A percentile compares a stretch with the other conserved stretches of the same genome.
Evolutionary conservation across 2,797 vertebrate species (phyloP).

Genomic region (Cheirogaleus major): DNA sequence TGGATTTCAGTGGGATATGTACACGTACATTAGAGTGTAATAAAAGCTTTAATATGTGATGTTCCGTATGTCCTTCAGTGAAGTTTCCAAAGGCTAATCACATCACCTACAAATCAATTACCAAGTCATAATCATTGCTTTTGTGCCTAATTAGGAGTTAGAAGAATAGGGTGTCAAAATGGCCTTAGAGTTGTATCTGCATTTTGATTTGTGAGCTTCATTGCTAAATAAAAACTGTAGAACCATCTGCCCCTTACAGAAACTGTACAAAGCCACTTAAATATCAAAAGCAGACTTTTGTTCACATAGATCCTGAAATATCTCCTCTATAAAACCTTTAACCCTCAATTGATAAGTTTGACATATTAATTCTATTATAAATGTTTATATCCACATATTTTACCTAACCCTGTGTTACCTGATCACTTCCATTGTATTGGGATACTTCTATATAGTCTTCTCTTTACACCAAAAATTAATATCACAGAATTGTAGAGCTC

Average conservation of each 20-base stretch:
- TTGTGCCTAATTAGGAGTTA: background rate
- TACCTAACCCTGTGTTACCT: background rate
- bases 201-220: background rate
- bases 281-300: background rate
- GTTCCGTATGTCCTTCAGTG: background rate
- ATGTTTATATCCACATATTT: background rate
- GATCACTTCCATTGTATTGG: background rate
- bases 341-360: background rate
- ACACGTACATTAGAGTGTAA: background rate
- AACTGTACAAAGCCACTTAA: background rate
- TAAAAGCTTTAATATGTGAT: background rate
- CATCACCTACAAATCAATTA: background rate
- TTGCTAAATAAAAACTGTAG: background rate
- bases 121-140: background rate
- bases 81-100: background rate
- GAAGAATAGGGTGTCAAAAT: background rate
- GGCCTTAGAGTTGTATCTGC: background rate
- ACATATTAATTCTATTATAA: background rate
- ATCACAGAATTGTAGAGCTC: background rate
- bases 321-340: background rate
- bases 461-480: background rate
- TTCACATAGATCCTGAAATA: background rate
- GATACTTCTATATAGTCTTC: background rate
- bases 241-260: background rate
- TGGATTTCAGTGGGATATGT: background rate